Conservation (phyloP, 2,888 invertebrate genomes). For the Calameuta idolon region DNA sequence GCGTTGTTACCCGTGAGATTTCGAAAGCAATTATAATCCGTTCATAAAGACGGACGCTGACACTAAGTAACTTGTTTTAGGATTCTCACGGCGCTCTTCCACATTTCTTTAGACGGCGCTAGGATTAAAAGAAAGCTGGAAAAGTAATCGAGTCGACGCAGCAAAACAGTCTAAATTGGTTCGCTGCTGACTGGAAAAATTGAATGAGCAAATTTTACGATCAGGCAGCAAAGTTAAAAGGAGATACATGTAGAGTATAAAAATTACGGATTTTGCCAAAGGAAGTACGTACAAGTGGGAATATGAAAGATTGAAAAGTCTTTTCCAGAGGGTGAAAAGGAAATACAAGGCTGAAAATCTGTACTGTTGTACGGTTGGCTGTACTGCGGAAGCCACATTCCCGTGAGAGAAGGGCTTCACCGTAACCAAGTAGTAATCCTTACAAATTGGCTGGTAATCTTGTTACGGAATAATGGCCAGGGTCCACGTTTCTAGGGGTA, state of each 20-base stretch:
- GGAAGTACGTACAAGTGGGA: background rate
- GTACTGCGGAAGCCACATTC: background rate
- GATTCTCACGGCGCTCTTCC: background rate
- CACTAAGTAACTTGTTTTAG: background rate
- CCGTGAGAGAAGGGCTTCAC: background rate
- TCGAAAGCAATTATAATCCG: slow-evolving; percentile 7
- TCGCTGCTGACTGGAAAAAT: background rate
- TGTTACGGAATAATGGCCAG: slow-evolving; percentile 41
- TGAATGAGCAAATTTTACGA: background rate
- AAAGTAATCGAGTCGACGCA: slow-evolving; percentile 2
- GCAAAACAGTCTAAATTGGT: background rate
- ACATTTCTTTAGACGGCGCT: background rate
- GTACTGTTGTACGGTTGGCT: background rate
- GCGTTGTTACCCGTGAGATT: background rate
- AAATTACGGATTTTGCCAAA: background rate
- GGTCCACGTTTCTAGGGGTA: background rate
- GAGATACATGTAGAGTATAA: background rate
- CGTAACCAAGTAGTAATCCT: slow-evolving; percentile 35
- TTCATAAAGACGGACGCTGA: background rate
- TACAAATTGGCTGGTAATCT: slow-evolving; percentile 53
- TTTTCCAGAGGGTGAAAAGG: background rate
- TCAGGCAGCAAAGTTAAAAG: background rate
- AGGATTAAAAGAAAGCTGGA: slow-evolving; percentile 6
- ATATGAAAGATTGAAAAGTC: background rate
- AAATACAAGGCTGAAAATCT: background rate